Conservation (phyloP, 2,113 vertebrate genomes). For the Pelodiscus sinensis region DNA sequence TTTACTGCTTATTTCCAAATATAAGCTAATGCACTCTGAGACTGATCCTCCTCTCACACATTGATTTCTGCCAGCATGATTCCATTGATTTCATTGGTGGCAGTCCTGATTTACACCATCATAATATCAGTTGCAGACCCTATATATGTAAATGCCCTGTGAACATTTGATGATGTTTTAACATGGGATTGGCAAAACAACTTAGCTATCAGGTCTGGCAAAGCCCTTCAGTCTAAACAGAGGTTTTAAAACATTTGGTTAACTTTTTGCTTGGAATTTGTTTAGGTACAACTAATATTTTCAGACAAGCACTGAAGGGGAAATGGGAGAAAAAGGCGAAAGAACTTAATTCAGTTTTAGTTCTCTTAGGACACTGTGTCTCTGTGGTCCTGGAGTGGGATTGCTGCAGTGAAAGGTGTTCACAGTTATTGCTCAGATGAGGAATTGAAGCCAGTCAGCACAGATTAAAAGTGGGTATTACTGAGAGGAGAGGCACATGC, state of each 20-base stretch:
- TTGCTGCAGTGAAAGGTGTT: not conserved
- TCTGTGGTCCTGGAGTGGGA: not conserved
- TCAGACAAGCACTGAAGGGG: not conserved
- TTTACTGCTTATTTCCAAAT: not conserved
- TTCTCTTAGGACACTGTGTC: not conserved
- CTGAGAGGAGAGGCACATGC: not conserved
- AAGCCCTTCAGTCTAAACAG: not conserved
- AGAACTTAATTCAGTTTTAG: not conserved
- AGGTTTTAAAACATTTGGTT: not conserved
- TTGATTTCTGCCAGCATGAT: not conserved
- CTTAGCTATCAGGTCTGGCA: not conserved
- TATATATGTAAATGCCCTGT: not conserved
- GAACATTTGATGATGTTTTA: not conserved
- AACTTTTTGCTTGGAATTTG: not conserved
- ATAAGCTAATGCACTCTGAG: not conserved
- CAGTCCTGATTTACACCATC: not conserved
- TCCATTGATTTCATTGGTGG: not conserved
- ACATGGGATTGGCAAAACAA: not conserved
- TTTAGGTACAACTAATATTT: not conserved
- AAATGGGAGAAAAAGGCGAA: not conserved
- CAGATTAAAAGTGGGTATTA: rapidly evolving
- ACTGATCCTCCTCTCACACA: not conserved
- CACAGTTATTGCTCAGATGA: not conserved
- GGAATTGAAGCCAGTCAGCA: not conserved
- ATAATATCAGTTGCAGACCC: not conserved